Percentiles rank a stretch among this genome's conserved stretches.
Evolutionary conservation across 2,113 vertebrate genomes (phyloP).

Genomic region (Colius striatus): DNA sequence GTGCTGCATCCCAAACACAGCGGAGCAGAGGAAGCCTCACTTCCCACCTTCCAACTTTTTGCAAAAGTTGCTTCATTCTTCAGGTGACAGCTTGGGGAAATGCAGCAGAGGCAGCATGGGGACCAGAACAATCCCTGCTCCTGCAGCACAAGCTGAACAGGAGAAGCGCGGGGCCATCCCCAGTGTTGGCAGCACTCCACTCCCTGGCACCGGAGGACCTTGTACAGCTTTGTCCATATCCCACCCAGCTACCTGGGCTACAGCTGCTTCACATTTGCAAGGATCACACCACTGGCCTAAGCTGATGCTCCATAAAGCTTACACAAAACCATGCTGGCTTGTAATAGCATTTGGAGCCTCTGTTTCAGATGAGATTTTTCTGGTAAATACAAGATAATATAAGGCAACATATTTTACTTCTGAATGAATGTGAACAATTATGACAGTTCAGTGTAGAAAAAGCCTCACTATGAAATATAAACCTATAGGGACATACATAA

Average conservation of each 20-base stretch:
- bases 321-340: background rate
- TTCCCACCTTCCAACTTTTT: background rate
- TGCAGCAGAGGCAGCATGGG: rapidly evolving
- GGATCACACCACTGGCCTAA: background rate
- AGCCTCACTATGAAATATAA: background rate
- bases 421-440: background rate
- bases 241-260: background rate
- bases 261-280: background rate
- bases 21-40: background rate
- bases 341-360: background rate
- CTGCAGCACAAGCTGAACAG: rapidly evolving
- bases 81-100: background rate
- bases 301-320: background rate
- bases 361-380: background rate
- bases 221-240: rapidly evolving
- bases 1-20: background rate
- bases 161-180: rapidly evolving
- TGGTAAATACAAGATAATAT: background rate
- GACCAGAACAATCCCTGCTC: background rate
- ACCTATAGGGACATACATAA: background rate
- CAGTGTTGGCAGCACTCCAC: background rate
- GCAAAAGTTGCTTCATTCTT: background rate
- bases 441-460: background rate
- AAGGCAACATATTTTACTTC: background rate
- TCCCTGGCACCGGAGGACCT: rapidly evolving